Conservation (phyloP, 1,140 invertebrate genomes). For the Holotrichia oblita region DNA sequence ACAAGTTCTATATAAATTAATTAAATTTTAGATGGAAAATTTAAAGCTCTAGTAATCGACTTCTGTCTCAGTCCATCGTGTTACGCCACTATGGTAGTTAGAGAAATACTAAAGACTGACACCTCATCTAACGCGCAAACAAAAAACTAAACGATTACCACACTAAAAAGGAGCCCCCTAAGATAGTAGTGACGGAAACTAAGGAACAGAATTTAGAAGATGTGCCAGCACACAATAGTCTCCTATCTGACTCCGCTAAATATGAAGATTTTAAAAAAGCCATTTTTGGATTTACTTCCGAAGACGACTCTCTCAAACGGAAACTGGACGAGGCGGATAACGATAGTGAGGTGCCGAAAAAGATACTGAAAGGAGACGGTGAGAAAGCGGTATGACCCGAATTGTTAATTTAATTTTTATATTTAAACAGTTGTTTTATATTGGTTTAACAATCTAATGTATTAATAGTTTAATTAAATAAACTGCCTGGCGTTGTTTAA, state of each 20-base stretch:
- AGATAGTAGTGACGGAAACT: conserved; percentile 46
- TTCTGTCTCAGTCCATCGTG: conserved; percentile 83
- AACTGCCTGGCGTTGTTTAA: no score
- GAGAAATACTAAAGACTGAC: conserved; percentile 86
- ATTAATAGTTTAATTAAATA: no score
- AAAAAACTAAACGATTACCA: conserved; percentile 64
- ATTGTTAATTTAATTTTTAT: no score
- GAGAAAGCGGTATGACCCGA: no score
- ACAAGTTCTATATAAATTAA: conserved; percentile 28
- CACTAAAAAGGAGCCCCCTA: conserved; percentile 38
- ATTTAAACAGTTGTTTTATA: no score
- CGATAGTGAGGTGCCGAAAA: conserved; percentile 44
- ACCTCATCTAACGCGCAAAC: conserved; percentile 78
- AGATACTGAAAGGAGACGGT: conserved; percentile 43
- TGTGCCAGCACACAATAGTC: conserved; percentile 45
- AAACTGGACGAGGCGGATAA: conserved; percentile 45
- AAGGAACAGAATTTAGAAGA: conserved; percentile 35
- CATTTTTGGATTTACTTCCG: conserved; percentile 47
- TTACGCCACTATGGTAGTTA: conserved; percentile 95
- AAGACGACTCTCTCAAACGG: conserved; percentile 40
- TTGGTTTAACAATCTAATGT: no score
- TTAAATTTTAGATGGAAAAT: conserved; percentile 71
- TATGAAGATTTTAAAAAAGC: conserved; percentile 56
- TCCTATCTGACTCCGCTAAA: conserved; percentile 53
- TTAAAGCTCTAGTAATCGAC: conserved; percentile 82